Conservation (phyloP, 2,888 invertebrate species). For the Hydroisotoma schaefferi region DNA sequence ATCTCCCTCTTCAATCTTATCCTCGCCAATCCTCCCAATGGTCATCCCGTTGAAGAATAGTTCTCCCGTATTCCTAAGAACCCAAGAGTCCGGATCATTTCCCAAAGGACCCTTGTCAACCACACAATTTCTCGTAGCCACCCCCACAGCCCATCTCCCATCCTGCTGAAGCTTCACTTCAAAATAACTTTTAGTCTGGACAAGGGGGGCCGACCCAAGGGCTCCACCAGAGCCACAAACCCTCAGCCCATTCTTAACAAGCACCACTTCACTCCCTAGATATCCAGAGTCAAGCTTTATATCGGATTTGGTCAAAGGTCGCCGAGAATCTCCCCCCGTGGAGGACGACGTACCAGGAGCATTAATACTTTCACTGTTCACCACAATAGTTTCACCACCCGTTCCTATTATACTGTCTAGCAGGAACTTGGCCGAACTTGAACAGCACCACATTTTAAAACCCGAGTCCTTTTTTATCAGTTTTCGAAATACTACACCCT, state of each 20-base stretch:
- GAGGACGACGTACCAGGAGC: slow-evolving; percentile 27
- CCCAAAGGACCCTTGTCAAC: slow-evolving; percentile 84
- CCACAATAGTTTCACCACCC: slow-evolving; percentile 30
- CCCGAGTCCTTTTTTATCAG: background rate
- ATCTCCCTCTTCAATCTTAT: slow-evolving; percentile 84
- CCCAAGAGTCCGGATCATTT: slow-evolving; percentile 86
- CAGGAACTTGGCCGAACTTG: slow-evolving; percentile 42
- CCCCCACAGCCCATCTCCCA: slow-evolving; percentile 86
- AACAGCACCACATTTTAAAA: slow-evolving; percentile 48
- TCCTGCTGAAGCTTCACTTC: slow-evolving; percentile 96
- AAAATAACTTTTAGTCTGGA: slow-evolving; percentile 96
- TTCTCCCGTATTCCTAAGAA: slow-evolving; percentile 82
- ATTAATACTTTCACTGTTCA: slow-evolving; percentile 23
- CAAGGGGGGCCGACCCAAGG: slow-evolving; percentile 86
- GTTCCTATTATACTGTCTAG: slow-evolving; percentile 44
- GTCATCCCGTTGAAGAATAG: slow-evolving; percentile 80
- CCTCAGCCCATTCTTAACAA: slow-evolving; percentile 87
- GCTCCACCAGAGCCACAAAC: slow-evolving; percentile 95
- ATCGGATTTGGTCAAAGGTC: slow-evolving; percentile 23
- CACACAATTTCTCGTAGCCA: slow-evolving; percentile 83
- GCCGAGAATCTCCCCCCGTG: slow-evolving; percentile 14
- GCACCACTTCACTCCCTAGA: slow-evolving; percentile 84
- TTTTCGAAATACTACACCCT: background rate
- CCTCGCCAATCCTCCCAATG: slow-evolving; percentile 61
- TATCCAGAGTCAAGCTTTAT: slow-evolving; percentile 44